Evolutionary conservation across 2,113 vertebrate genomes (phyloP).

Genomic region (Xerus inauris): DNA sequence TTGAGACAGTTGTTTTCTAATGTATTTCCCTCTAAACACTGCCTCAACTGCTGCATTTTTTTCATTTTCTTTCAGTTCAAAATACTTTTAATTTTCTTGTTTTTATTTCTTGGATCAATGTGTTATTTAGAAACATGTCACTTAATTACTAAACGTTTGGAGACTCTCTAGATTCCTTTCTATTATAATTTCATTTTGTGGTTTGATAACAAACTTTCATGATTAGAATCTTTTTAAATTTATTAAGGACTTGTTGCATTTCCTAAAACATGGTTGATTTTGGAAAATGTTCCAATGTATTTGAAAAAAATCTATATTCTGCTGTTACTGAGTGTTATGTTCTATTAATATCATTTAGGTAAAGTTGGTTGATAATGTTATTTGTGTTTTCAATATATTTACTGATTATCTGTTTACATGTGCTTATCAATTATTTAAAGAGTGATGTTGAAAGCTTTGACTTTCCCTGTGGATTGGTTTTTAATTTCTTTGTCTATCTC

Average conservation of each 20-base stretch:
- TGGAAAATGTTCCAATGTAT: too few species aligned
- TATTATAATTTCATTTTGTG: background rate
- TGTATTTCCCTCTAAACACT: background rate
- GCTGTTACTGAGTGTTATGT: background rate
- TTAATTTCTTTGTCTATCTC: background rate
- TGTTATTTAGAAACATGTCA: background rate
- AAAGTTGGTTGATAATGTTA: background rate
- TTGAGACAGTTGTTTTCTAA: background rate
- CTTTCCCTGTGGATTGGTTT: background rate
- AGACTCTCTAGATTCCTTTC: background rate
- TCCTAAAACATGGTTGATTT: too few species aligned
- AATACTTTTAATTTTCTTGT: background rate
- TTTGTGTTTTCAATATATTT: background rate
- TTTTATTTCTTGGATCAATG: background rate
- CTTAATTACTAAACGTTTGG: background rate
- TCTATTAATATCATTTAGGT: background rate
- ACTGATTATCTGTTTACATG: background rate
- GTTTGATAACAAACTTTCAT: background rate
- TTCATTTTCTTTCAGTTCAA: background rate
- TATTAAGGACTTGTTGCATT: too few species aligned
- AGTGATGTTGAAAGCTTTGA: background rate
- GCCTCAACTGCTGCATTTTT: background rate
- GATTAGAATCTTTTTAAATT: background rate
- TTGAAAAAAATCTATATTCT: background rate
- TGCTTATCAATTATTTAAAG: background rate